Base-by-base conservation (phyloP, 2,888 invertebrate species). In the Apocheima hispidaria region DNA sequence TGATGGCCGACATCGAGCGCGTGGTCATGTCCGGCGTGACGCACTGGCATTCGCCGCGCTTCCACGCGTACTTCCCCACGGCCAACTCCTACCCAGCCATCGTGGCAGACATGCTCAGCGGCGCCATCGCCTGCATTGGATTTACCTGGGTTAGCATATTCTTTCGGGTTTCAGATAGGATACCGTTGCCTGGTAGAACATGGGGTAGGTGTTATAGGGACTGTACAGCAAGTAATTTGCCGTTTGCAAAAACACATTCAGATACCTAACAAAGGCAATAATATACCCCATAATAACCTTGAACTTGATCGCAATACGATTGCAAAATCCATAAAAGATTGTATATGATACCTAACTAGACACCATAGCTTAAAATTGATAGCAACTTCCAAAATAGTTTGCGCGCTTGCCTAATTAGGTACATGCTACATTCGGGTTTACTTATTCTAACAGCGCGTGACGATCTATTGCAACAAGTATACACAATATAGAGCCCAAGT, bases 1-100 rank as follows among this genome's bases (percentile, higher is more conserved):
- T 99, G 56, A 96, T 99, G 95, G 94, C 95, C 4, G 99, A 99
- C 84, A 95, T 99, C 65, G 99, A 99, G 84, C 93, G 96, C 55
- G 97, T 99, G 57, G 97, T 99, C 70, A 99, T 99, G 99, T 99
- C 99, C 0, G 99, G 99, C 48, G 98, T 98, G 56, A 99, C 99
- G 0, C 99, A 99, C 82, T 99, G 99, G 99, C 98, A 98, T 84
- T 98, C 97, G 55, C 99, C 99, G 6, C 95, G 96, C 79, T 99
- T 99, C 92, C 98, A 98, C 87, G 99, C 98, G 4, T 99, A 99
- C 90, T 98, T 97, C 87, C 98, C 98, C 16, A 97, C 98, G 0
- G 98, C 96, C 23, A 97, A 97, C 88, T 98, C 98, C 0, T 99
- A 98, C 87, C 97, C 99, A 0, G 95, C 98, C 9, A 98, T 99